Conservation (phyloP, 2,113 vertebrate genomes). For the Trachemys scripta region DNA sequence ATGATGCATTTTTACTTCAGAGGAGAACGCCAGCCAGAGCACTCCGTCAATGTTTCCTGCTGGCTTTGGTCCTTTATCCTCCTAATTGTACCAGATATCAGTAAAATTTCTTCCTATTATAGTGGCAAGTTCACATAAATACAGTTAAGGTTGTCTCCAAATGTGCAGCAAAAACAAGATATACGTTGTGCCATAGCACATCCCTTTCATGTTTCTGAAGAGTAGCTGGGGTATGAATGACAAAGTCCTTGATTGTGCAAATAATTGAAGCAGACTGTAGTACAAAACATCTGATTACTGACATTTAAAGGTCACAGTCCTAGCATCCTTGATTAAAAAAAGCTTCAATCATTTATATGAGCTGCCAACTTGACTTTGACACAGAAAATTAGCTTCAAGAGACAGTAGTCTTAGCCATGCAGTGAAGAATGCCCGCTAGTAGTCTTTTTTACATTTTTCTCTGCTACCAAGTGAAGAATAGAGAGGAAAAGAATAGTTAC, state of each 20-base stretch:
- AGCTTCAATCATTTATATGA: neutral
- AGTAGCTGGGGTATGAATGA: neutral
- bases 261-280: neutral
- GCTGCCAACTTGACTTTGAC: slow-evolving; percentile 19
- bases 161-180: neutral
- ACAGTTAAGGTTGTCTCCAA: neutral
- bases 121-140: neutral
- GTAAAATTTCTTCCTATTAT: neutral
- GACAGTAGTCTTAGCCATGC: neutral
- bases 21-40: neutral
- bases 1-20: neutral
- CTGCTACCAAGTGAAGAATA: neutral
- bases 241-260: slow-evolving; percentile 28
- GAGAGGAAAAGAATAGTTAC: neutral
- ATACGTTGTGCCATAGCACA: neutral
- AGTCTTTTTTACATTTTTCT: neutral
- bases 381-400: neutral
- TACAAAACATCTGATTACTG: slow-evolving; percentile 33
- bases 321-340: neutral
- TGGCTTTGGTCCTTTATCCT: neutral
- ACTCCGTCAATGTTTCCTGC: neutral
- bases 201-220: slow-evolving; percentile 11
- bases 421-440: neutral
- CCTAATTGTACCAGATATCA: neutral
- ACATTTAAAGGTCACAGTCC: slow-evolving; percentile 15